These are phyloP conservation scores for Ctena decussata DNA, from an alignment of 2,888 invertebrate genomes.

Conservation along the genomic window DNA sequence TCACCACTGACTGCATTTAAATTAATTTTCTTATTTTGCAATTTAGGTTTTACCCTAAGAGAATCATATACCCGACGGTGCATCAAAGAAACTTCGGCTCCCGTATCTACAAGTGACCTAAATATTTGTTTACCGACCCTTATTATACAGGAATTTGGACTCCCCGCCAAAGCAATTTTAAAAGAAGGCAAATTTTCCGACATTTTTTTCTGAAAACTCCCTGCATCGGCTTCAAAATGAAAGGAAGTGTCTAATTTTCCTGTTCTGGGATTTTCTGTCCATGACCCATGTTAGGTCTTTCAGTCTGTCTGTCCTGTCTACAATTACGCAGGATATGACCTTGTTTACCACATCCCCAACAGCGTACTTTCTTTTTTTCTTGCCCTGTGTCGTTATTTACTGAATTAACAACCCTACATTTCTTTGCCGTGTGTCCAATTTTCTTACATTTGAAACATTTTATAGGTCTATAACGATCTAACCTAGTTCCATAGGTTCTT, in stretches of 20 bases:
- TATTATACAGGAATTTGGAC: neutral
- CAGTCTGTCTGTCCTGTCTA: neutral
- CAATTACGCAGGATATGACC: neutral
- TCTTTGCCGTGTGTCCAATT: neutral
- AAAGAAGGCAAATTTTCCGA: neutral
- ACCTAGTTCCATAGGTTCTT: neutral
- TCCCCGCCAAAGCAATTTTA: neutral
- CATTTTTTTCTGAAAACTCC: neutral
- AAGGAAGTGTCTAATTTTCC: neutral
- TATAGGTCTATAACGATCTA: neutral
- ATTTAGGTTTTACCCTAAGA: neutral
- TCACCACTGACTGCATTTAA: neutral
- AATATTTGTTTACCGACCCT: too few species aligned
- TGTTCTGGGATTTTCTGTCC: neutral
- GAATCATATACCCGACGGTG: too few species aligned
- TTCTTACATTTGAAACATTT: neutral
- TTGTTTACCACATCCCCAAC: neutral
- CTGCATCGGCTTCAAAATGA: neutral
- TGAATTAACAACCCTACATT: neutral
- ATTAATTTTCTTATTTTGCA: neutral
- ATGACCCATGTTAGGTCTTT: too few species aligned
- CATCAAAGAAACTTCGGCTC: too few species aligned
- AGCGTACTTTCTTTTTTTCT: neutral
- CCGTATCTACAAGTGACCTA: neutral
- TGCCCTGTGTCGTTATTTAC: neutral